Evolutionary conservation across 53 echinoderm and acorn worm genomes (phyloP), one percentile per base, ranked within the genome.

Genomic region (Hippasteria phrygiana): DNA sequence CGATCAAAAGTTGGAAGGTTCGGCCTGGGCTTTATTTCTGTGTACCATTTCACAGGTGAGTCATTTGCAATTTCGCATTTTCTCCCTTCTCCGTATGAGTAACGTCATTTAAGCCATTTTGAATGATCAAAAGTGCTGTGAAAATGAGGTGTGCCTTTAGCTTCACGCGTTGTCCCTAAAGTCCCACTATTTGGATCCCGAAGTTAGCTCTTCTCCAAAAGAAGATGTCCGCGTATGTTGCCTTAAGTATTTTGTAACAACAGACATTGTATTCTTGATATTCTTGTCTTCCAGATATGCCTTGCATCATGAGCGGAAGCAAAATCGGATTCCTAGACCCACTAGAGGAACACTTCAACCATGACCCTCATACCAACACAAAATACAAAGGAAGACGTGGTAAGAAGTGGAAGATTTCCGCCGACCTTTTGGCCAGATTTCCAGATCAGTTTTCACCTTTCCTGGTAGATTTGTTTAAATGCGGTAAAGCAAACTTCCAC

Each of bases 21-120:
- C 71, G 97, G 97, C 5, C 91, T 97, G 13, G 97, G 97, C 41
- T 97, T 97, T 83, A 95, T 90, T 42, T 97, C 97, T 17, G 97
- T 97, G 20, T 97, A 97, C 75, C 97, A 97, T 66, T 35, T 95
- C 18, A 97, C 97, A 91, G 97, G 97, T 95, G n/a, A 46, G 88
- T 43, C 1, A 50, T 3, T n/a, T n/a, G 34, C 17, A 33, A 32
- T 26, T 32, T 31, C 3, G 16, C 2, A 24, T 20, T 14, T 12
- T 14, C n/a, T 71, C 2, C 43, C 9, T 27, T 46, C 32, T 37
- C n/a, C n/a, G n/a, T n/a, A n/a, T n/a, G n/a, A n/a, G n/a, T n/a
- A n/a, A n/a, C n/a, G n/a, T n/a, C n/a, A n/a, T n/a, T n/a, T n/a
- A n/a, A n/a, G n/a, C n/a, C n/a, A n/a, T n/a, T n/a, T n/a, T n/a